These are phyloP conservation scores for Melanerpes aurifrons DNA, from an alignment of 2,113 vertebrate species.

Conservation along the genomic window DNA sequence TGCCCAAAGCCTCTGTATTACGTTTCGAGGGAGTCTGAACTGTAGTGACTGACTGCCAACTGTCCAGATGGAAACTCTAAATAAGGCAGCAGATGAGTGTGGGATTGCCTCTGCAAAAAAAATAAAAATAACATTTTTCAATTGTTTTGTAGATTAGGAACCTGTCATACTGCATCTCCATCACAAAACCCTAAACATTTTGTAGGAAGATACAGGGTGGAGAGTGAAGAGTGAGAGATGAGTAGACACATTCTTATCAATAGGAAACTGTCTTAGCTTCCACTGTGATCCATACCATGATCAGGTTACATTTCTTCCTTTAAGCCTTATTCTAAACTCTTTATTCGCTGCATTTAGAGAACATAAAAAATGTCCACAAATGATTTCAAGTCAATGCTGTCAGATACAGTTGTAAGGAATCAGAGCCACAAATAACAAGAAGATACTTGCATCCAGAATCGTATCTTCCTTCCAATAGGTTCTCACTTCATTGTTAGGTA, in stretches of 20 bases:
- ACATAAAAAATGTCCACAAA: background rate
- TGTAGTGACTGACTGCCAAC: background rate
- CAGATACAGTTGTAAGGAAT: background rate
- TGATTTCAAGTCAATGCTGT: background rate
- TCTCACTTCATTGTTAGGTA: background rate
- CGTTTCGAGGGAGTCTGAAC: background rate
- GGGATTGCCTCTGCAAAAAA: conserved; percentile 28
- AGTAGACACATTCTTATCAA: background rate
- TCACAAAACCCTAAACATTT: background rate
- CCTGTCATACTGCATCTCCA: background rate
- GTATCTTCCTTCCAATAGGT: background rate
- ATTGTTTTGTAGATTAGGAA: conserved; percentile 26
- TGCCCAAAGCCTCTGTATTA: background rate
- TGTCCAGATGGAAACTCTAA: conserved; percentile 52
- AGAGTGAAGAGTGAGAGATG: background rate
- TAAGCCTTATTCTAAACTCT: background rate
- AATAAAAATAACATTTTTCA: conserved; percentile 37
- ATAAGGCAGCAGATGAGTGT: conserved; percentile 30
- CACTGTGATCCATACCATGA: background rate
- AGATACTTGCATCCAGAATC: background rate
- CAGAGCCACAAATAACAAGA: background rate
- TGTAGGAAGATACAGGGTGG: background rate
- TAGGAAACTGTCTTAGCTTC: background rate
- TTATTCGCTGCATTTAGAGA: background rate
- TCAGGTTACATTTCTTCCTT: background rate